Evolutionary conservation across 2,113 vertebrate genomes (phyloP).

Genomic region (Parotia lawesii): DNA sequence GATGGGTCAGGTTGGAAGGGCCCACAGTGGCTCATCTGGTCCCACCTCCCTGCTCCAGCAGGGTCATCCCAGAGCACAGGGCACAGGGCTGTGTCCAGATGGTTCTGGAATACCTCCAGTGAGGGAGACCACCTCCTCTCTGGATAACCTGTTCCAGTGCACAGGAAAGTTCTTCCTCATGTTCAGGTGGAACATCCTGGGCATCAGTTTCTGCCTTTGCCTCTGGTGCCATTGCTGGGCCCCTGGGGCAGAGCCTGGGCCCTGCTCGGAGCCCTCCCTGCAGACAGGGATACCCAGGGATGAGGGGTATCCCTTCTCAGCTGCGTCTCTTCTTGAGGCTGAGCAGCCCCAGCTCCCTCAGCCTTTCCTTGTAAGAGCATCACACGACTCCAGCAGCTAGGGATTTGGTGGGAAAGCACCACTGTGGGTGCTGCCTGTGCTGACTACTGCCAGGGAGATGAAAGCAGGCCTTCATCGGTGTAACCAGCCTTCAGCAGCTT

Average conservation of each 20-base stretch:
- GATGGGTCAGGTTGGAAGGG: background rate
- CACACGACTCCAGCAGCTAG: background rate
- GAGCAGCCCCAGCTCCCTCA: background rate
- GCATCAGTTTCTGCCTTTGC: background rate
- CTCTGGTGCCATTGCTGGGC: background rate
- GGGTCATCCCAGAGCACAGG: background rate
- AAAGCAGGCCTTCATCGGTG: no score
- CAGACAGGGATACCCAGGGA: background rate
- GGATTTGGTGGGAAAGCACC: background rate
- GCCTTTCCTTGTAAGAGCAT: background rate
- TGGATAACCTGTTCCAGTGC: background rate
- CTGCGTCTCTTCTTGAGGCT: background rate
- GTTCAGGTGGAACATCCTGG: background rate
- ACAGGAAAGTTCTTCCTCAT: background rate
- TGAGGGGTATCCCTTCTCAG: background rate
- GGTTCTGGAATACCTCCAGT: background rate
- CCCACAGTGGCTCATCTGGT: background rate
- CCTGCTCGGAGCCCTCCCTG: background rate
- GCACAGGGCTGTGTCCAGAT: background rate
- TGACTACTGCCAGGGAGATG: background rate
- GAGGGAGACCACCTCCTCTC: background rate
- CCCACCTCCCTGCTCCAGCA: background rate
- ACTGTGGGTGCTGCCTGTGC: rapidly evolving
- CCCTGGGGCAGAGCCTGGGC: background rate
- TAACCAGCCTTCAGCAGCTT: background rate